These are phyloP conservation scores for Pentalonia nigronervosa DNA, from an alignment of 1,140 invertebrate species.

Conservation along the genomic window DNA sequence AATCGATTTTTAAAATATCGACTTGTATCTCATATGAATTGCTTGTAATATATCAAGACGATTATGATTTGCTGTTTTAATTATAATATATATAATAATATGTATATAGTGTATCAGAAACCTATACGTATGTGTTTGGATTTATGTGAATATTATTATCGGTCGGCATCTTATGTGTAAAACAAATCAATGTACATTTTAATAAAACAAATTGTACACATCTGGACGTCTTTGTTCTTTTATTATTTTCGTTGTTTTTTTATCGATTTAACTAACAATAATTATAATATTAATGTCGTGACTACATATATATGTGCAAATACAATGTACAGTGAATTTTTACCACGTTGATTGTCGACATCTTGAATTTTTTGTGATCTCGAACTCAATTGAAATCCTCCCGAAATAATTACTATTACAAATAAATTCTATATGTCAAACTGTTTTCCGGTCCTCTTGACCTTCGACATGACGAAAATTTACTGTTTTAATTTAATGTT, in stretches of 20 bases:
- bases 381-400: no score
- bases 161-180: not conserved
- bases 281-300: not conserved
- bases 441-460: no score
- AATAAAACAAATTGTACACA: no score
- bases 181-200: not conserved
- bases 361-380: no score
- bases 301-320: not conserved
- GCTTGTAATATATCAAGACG: not conserved
- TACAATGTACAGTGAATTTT: no score
- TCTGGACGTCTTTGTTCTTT: not conserved
- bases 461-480: no score
- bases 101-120: no score
- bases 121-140: not conserved
- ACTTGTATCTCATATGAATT: not conserved
- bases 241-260: not conserved
- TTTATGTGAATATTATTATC: not conserved
- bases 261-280: no score
- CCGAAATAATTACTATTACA: no score
- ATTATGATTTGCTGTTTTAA: not conserved
- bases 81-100: not conserved
- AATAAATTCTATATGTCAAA: no score
- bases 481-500: no score
- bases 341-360: no score
- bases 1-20: conserved; percentile 28